Base-by-base conservation (phyloP, 2,888 invertebrate species). In the Clistopyga incitator region DNA sequence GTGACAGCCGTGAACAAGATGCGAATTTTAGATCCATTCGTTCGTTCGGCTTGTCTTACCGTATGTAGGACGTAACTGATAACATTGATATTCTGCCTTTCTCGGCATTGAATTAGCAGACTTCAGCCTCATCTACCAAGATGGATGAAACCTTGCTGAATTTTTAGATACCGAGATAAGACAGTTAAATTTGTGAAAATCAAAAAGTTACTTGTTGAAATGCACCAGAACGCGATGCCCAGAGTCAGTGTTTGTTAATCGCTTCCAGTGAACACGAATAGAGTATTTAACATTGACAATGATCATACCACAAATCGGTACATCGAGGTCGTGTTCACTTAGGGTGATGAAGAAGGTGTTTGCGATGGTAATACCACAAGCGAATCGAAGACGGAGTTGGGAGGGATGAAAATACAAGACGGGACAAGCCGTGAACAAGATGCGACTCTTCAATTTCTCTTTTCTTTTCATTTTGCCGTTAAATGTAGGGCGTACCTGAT, bases 141-240 rank as follows among this genome's bases (percentile, higher is more conserved):
- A 50, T 67, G 67, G 38, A 50, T 72, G 71, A 52, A 71, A 54
- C 20, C 67, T 47, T 50, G 15, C 70, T 20, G 64, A 64, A 56
- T 67, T 79, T 13, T 34, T 29, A n/a, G 29, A 20, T 2, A 20
- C 23, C 38, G 38, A 13, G 23, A 6, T 11, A 34, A 56, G 65
- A 52, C 25, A 67, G 76, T 79, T 77, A 79, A 83, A 77, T 80
- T 83, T 77, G 71, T 23, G 72, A 79, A 70, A 76, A 18, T 59
- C 52, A 78, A 81, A 64, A 67, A 11, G 56, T 20, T 50, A 65
- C 61, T 64, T 20, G 42, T 70, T 70, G 64, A 77, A 71, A 67
- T 25, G 52, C 67, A 29, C 20, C 59, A 56, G 65, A 78, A 75
- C 75, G 59, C 42, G 65, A 50, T 56, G 29, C 74, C 52, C 34